phyloP scores from a whole-genome alignment of 2,113 vertebrate genomes.

The Epinephelus cyanopodus region DNA sequence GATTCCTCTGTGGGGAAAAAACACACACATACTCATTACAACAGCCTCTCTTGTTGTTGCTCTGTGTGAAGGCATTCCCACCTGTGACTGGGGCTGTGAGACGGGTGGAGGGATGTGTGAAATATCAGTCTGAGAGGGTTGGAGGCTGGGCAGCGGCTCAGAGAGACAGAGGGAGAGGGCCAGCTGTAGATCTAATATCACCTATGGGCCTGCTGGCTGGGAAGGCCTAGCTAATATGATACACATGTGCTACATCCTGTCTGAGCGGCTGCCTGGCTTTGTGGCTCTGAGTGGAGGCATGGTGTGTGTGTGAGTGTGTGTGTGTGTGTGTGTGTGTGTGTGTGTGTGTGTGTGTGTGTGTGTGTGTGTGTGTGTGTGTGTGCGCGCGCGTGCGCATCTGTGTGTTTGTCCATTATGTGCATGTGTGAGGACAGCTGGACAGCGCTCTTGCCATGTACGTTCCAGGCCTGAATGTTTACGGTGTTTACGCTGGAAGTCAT shows the following conservation, averaged over 20 bases:
- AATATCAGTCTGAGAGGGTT: constrained; percentile 74
- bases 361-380: constrained; percentile 7
- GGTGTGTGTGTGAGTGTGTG: constrained; percentile 8
- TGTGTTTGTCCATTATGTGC: constrained; percentile 14
- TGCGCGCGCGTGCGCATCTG: constrained; percentile 5
- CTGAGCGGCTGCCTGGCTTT: constrained; percentile 66
- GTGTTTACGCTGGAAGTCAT: constrained; percentile 50
- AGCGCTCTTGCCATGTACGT: constrained; percentile 34
- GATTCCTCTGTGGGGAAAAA: constrained; percentile 50
- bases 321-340: constrained; percentile 8
- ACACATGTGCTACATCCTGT: constrained; percentile 84
- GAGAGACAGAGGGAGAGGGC: constrained; percentile 54
- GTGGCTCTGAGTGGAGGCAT: constrained; percentile 10
- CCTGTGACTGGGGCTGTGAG: constrained; percentile 70
- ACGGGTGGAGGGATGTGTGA: constrained; percentile 74
- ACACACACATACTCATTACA: constrained; percentile 62
- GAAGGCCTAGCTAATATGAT: constrained; percentile 79
- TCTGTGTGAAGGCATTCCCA: constrained; percentile 77
- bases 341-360: constrained; percentile 7
- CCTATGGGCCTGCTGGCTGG: constrained; percentile 66
- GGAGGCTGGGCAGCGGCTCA: constrained; percentile 52
- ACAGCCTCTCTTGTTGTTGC: constrained; percentile 68
- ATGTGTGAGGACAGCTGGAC: constrained; percentile 62
- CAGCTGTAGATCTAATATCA: constrained; percentile 83
- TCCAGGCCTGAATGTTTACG: constrained; percentile 31